Conservation (phyloP, 1,140 invertebrate species). For the Zaprionus taronus region DNA sequence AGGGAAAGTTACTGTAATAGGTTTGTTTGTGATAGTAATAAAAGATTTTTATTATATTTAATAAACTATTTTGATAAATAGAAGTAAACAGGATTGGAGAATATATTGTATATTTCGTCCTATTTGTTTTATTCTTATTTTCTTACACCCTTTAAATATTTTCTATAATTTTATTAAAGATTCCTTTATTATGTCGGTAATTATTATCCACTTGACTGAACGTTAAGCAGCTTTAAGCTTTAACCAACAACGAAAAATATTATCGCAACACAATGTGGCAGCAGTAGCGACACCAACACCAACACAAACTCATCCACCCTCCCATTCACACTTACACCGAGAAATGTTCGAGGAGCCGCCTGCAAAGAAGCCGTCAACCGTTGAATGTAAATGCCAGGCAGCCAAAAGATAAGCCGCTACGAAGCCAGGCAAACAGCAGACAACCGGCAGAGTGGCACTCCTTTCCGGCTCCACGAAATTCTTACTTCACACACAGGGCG, state of each 20-base stretch:
- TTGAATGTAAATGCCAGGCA: constrained; percentile 81
- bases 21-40: no score
- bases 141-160: background rate
- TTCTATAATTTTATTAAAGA: background rate
- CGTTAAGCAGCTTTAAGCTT: constrained; percentile 26
- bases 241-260: constrained; percentile 19
- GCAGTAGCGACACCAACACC: background rate
- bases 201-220: constrained; percentile 14
- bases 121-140: no score
- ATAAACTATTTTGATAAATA: no score
- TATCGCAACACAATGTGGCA: constrained; percentile 26
- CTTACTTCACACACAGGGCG: constrained; percentile 19
- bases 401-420: constrained; percentile 71
- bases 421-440: constrained; percentile 51
- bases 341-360: background rate
- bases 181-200: constrained; percentile 1
- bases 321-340: background rate
- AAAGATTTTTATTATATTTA: no score
- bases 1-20: no score
- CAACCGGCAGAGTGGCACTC: constrained; percentile 54
- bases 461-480: constrained; percentile 3
- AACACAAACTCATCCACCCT: background rate
- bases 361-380: constrained; percentile 76
- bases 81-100: no score
- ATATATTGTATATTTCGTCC: no score